phyloP scores from a whole-genome alignment of 2,888 invertebrate genomes.

The Drosophila maculinotata region DNA sequence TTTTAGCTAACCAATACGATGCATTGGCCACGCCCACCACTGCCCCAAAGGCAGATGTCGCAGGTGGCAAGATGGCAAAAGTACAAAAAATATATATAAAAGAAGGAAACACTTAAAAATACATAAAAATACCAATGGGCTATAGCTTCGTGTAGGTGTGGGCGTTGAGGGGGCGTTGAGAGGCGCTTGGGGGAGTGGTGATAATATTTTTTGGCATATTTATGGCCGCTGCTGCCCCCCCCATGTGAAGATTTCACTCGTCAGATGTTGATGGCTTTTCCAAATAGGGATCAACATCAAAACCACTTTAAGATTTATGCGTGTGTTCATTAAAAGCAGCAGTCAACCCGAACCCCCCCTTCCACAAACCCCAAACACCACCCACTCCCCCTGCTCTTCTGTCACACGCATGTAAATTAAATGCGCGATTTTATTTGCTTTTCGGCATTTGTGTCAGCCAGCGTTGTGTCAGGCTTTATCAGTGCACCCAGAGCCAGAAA shows the following conservation, averaged over 20 bases:
- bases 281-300: constrained; percentile 46
- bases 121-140: constrained; percentile 75
- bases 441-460: constrained; percentile 31
- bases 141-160: background rate
- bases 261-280: constrained; percentile 44
- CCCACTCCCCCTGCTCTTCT: too few relatives aligned
- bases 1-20: constrained; percentile 58
- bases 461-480: constrained; percentile 48
- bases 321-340: constrained; percentile 47
- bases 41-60: constrained; percentile 38
- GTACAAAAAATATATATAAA: constrained; percentile 3
- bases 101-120: constrained; percentile 72
- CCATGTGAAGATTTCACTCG: constrained; percentile 45
- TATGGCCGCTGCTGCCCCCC: constrained; percentile 37
- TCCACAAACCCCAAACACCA: too few relatives aligned
- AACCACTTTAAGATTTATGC: constrained; percentile 57
- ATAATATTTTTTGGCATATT: constrained; percentile 43
- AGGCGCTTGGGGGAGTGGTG: too few relatives aligned
- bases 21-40: constrained; percentile 60
- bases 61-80: constrained; percentile 60
- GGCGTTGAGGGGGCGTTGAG: too few relatives aligned
- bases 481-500: constrained; percentile 42
- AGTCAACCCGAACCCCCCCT: constrained; percentile 5
- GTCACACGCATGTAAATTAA: constrained; percentile 36
- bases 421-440: constrained; percentile 51